These are phyloP conservation scores for Oenanthe oenanthe DNA, from an alignment of 2,113 vertebrate genomes.

Conservation along the genomic window DNA sequence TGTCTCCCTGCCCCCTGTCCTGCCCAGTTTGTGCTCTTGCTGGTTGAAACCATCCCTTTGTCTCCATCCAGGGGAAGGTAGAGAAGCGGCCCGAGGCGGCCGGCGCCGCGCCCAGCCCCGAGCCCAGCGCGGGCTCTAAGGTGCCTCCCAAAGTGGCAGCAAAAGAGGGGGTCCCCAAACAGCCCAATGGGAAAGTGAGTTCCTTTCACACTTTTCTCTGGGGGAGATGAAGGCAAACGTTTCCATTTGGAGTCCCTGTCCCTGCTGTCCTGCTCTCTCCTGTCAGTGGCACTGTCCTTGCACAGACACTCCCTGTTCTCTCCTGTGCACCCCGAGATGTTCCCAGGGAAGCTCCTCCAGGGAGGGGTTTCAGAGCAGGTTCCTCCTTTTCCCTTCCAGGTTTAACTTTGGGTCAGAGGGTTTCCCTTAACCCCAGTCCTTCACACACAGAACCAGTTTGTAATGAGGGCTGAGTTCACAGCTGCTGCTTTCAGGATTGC, in stretches of 20 bases:
- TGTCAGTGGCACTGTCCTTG: background rate
- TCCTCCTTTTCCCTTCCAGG: background rate
- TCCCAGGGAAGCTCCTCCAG: background rate
- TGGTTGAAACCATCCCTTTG: slow-evolving; percentile 74
- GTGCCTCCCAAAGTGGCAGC: slow-evolving; percentile 64
- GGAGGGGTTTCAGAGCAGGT: background rate
- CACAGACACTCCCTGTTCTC: background rate
- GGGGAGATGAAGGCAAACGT: slow-evolving; percentile 50
- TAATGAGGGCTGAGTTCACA: background rate
- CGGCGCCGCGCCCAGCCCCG: slow-evolving; percentile 72
- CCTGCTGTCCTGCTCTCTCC: slow-evolving; percentile 44
- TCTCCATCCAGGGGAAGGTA: slow-evolving; percentile 82
- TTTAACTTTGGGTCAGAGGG: background rate
- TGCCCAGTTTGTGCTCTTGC: background rate
- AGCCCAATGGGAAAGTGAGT: slow-evolving; percentile 86
- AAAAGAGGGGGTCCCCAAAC: slow-evolving; percentile 74
- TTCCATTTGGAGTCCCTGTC: slow-evolving; percentile 31
- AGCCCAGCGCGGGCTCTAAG: slow-evolving; percentile 70
- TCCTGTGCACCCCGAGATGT: background rate
- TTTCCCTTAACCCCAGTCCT: background rate
- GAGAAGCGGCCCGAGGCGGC: slow-evolving; percentile 78
- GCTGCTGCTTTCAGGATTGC: background rate
- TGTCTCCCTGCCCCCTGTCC: accelerated
- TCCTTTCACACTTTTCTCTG: slow-evolving; percentile 63
- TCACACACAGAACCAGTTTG: accelerated